Evolutionary conservation across 2,888 invertebrate genomes (phyloP).

Genomic region (Ariolimax columbianus): DNA sequence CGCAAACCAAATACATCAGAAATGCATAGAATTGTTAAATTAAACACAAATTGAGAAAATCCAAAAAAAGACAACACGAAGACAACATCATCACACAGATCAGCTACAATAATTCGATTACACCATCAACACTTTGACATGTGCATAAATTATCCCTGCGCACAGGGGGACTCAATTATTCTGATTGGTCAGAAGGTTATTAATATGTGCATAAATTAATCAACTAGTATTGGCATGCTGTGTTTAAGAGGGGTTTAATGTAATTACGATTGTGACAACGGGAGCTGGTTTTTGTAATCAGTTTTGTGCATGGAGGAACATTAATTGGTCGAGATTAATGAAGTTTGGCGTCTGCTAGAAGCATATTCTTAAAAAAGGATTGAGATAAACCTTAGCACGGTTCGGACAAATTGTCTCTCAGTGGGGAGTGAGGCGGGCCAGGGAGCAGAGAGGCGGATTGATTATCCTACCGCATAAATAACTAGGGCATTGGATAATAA

Average conservation of each 20-base stretch:
- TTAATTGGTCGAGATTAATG: slow-evolving; percentile 18
- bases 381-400: neutral
- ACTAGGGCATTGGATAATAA: no score
- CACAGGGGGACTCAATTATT: neutral
- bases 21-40: slow-evolving; percentile 29
- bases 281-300: slow-evolving; percentile 30
- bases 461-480: neutral
- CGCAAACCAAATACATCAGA: slow-evolving; percentile 18
- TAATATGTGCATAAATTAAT: slow-evolving; percentile 46
- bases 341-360: slow-evolving; percentile 3
- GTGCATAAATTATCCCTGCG: slow-evolving; percentile 20
- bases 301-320: slow-evolving; percentile 5
- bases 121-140: neutral
- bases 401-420: neutral
- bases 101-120: neutral
- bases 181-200: slow-evolving; percentile 32
- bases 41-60: neutral
- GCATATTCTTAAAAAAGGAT: slow-evolving; percentile 17
- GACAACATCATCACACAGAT: neutral
- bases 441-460: neutral
- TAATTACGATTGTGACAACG: slow-evolving; percentile 9
- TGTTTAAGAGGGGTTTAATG: neutral
- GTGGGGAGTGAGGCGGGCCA: neutral
- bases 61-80: neutral
- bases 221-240: neutral